These are phyloP conservation scores for Cabera pusaria DNA, from an alignment of 2,888 invertebrate genomes.

Conservation along the genomic window DNA sequence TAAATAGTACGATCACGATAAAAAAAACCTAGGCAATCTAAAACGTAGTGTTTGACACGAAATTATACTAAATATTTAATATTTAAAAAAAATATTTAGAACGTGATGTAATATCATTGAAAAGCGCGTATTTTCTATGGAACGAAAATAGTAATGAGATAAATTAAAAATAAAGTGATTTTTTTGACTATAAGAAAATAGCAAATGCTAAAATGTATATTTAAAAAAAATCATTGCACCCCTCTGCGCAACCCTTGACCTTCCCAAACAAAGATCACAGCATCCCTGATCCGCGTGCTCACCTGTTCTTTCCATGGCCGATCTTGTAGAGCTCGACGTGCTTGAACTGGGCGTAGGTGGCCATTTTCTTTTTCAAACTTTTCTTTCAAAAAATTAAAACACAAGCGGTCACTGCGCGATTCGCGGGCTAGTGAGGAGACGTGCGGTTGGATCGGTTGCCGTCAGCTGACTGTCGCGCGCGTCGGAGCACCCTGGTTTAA, in stretches of 20 bases:
- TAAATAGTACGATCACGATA: conserved; percentile 5
- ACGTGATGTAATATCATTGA: no score
- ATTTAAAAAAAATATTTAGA: no score
- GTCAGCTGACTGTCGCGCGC: conserved; percentile 83
- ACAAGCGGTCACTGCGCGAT: conserved; percentile 56
- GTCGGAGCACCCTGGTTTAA: conserved; percentile 70
- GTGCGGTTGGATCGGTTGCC: conserved; percentile 55
- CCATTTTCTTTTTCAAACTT: conserved; percentile 83
- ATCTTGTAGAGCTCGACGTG: conserved; percentile 97
- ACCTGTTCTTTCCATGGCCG: conserved; percentile 97
- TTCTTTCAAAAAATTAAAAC: conserved; percentile 40
- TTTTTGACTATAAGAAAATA: no score
- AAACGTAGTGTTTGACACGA: no score
- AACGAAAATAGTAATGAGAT: no score
- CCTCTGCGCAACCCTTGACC: conserved; percentile 48
- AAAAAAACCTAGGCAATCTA: no score
- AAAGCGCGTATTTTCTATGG: no score
- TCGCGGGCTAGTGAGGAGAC: conserved; percentile 37
- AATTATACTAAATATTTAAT: no score
- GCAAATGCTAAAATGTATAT: conserved; percentile 6
- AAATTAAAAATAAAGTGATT: no score
- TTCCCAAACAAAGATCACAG: conserved; percentile 33
- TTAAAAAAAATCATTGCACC: conserved; percentile 8
- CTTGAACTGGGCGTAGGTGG: conserved; percentile 96
- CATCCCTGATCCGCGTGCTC: no score